Conservation (phyloP, 2,113 vertebrate genomes). For the Phyllostomus hastatus region DNA sequence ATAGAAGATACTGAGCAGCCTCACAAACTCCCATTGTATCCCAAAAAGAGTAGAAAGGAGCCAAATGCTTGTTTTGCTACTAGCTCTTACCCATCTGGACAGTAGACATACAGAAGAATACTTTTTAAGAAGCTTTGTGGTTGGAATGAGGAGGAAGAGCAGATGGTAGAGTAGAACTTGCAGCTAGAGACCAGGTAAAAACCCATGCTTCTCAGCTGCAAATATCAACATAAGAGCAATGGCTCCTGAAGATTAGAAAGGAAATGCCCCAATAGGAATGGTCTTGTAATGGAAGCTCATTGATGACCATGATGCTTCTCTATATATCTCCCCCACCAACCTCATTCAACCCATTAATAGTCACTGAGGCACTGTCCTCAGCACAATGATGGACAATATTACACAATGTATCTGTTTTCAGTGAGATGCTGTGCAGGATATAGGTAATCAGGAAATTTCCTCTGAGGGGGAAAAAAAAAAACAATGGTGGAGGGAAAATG, state of each 20-base stretch:
- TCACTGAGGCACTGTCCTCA: neutral
- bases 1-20: neutral
- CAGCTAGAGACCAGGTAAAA: neutral
- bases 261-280: neutral
- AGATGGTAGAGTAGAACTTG: neutral
- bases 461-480: neutral
- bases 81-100: neutral
- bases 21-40: neutral
- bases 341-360: neutral
- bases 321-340: neutral
- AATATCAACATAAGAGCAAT: neutral
- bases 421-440: neutral
- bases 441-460: neutral
- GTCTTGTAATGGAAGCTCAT: neutral
- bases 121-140: neutral
- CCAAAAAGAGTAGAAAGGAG: neutral
- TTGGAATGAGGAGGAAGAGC: neutral
- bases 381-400: neutral
- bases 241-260: neutral
- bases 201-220: neutral
- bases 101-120: neutral
- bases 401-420: neutral
- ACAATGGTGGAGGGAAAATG: neutral
- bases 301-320: neutral
- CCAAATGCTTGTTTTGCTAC: neutral